A percentile compares a stretch with the other conserved stretches of the same genome.
phyloP scores from a whole-genome alignment of 2,797 vertebrate genomes.

The Cetoscarus ocellatus region DNA sequence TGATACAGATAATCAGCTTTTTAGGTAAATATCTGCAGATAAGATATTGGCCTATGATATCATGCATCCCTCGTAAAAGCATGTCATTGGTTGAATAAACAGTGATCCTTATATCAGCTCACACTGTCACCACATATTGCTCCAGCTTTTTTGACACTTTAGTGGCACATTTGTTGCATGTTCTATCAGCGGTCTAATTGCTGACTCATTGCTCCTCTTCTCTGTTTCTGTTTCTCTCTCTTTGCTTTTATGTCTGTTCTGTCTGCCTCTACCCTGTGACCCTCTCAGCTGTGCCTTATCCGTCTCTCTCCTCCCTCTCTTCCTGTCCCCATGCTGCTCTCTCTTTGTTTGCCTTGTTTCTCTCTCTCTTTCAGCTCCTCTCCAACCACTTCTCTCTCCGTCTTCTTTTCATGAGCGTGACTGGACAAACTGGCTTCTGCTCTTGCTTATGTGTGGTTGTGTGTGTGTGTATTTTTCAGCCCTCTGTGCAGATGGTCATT shows the following conservation, averaged over 20 bases:
- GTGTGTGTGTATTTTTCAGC: background rate
- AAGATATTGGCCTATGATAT: too few species aligned
- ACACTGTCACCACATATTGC: background rate
- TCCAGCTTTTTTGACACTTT: slow-evolving; percentile 4
- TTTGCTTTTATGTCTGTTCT: slow-evolving; percentile 59
- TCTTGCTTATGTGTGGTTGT: background rate
- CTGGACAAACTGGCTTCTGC: slow-evolving; percentile 47
- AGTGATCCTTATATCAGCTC: too few species aligned
- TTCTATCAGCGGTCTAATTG: slow-evolving; percentile 2
- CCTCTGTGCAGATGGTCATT: background rate
- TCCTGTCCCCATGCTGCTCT: slow-evolving; percentile 64
- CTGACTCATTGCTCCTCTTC: slow-evolving; percentile 38
- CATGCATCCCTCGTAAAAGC: too few species aligned
- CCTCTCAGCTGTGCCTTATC: slow-evolving; percentile 55
- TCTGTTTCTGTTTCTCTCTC: slow-evolving; percentile 31
- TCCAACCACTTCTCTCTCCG: slow-evolving; percentile 9
- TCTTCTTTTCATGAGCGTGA: slow-evolving; percentile 33
- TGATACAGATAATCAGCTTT: too few species aligned
- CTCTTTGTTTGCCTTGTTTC: slow-evolving; percentile 49
- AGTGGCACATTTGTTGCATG: slow-evolving; percentile 11
- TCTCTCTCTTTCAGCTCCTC: slow-evolving; percentile 21
- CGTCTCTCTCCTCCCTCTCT: slow-evolving; percentile 66
- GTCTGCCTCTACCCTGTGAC: slow-evolving; percentile 45
- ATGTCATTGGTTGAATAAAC: too few species aligned
- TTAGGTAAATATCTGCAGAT: too few species aligned